Base-by-base conservation (phyloP, 2,888 invertebrate genomes). In the Formica aserva region DNA sequence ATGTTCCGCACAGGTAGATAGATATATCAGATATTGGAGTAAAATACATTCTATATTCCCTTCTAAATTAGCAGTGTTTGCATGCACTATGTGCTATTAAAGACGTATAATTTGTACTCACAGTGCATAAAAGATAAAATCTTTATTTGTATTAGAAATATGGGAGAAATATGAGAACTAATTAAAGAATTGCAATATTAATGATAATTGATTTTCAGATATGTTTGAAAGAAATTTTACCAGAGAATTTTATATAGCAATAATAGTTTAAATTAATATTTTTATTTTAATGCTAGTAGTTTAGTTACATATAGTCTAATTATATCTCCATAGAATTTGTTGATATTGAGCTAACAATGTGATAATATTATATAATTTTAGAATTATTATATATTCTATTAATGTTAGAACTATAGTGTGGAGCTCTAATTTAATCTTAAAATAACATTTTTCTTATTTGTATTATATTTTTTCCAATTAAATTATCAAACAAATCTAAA, bases 21-120 rank as follows among this genome's bases (percentile, higher is more conserved):
- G 15, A 72, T 41, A 67, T 48, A 75, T 62, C 41, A 32, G n/a
- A 41, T 18, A 48, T 66, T 41, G 15, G 26, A 41, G 41, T 66
- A 41, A 66, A 15, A 45, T 45, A 22, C 8, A 45, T 22, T 15
- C 8, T 41, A 15, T 26, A 15, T 8, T 48, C 5, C 1, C 48
- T 48, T 22, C 15, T 9, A 41, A 32, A 66, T 45, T 66, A 15
- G 6, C 26, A 41, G 41, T 15, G 22, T 66, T 41, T 48, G 65
- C 38, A 15, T 72, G 6, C 2, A n/a, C 13, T 15, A 18, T 26
- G 18, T 15, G 11, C 11, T 60, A 11, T 41, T 55, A 38, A 18
- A 1, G 29, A 55, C 13, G 15, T 15, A n/a, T 45, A 74, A 45
- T 66, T 62, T 29, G 45, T 9, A 22, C 29, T 41, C 60, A 22